Base-by-base conservation (phyloP, 2,797 vertebrate genomes). In the Chaetodon trifasciatus region DNA sequence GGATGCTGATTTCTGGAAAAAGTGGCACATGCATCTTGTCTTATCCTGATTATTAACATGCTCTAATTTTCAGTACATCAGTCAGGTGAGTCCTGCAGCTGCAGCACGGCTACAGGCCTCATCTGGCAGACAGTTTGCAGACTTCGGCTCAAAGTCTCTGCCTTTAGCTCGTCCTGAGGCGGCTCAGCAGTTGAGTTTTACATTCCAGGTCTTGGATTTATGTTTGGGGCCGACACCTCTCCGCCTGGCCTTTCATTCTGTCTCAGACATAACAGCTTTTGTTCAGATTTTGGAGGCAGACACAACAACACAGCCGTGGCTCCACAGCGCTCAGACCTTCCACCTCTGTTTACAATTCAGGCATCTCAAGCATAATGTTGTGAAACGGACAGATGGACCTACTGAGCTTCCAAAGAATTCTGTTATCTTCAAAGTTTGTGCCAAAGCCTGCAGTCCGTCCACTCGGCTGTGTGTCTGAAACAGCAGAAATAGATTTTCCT, bases 211-310 rank as follows among this genome's bases (percentile, higher is more conserved):
- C n/a, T 35, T 47, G 61, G 71, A 28, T 80, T 83, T 56, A 17
- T n/a, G n/a, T 76, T 37, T 8, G 55, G 46, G 32, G 55, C 52
- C 9, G 3, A 71, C 76, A 70, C 81, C 70, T 67, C 62, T 65
- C 62, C 42, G 76, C 35, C 44, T 58, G 49, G 42, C 44, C 58
- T 82, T 76, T 77, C 46, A 53, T 64, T 79, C 28, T 0, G 21
- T 52, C 74, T 60, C 73, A 86, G 87, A 81, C 88, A 71, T 74
- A 90, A 87, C 89, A 87, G 81, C 86, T 74, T 86, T 85, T 76
- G 87, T 89, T 23, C 62, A 72, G 75, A 58, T 79, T 32, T 58
- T 0, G n/a, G 23, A 67, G 61, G 67, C 69, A 91, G 89, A 86
- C 87, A 70, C 76, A 92, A 87, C 85, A 91, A 66, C 56, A 1